Conservation (phyloP, 2,113 vertebrate species). For the Haemorhous mexicanus region DNA sequence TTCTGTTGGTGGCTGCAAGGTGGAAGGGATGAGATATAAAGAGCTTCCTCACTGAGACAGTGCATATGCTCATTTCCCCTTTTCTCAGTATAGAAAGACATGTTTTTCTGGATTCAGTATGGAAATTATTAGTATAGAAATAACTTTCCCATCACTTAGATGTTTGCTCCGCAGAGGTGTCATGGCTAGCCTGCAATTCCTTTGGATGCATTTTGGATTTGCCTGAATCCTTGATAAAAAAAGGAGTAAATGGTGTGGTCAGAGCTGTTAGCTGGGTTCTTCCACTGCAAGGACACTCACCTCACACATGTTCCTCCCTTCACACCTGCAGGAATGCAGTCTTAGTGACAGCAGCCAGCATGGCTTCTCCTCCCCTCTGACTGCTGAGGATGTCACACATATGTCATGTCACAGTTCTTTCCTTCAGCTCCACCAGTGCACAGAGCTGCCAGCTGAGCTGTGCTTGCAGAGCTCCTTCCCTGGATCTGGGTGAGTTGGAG, state of each 20-base stretch:
- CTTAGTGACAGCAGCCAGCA: slow-evolving; percentile 27
- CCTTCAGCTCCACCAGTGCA: not conserved
- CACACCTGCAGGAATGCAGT: slow-evolving; percentile 14
- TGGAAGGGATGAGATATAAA: not conserved
- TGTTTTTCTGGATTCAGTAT: not conserved
- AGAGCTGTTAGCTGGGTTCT: not conserved
- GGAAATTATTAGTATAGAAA: not conserved
- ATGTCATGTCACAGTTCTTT: not conserved
- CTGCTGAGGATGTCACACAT: not conserved
- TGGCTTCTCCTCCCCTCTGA: not conserved
- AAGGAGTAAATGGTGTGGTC: not conserved
- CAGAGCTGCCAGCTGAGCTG: not conserved
- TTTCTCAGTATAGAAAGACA: not conserved
- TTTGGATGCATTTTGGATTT: not conserved
- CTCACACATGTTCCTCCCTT: not conserved
- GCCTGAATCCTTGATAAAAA: not conserved
- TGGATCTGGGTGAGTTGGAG: slow-evolving; percentile 12
- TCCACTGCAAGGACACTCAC: not conserved
- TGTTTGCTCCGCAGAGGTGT: not conserved
- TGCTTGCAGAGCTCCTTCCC: not conserved
- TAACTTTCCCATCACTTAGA: not conserved
- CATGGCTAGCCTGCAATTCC: not conserved
- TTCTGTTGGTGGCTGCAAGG: not conserved
- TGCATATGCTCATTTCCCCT: not conserved
- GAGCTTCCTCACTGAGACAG: not conserved